Percentiles rank a stretch among this genome's conserved stretches.
Conservation (phyloP, 2,797 vertebrate genomes). For the Simalia tracyae region DNA sequence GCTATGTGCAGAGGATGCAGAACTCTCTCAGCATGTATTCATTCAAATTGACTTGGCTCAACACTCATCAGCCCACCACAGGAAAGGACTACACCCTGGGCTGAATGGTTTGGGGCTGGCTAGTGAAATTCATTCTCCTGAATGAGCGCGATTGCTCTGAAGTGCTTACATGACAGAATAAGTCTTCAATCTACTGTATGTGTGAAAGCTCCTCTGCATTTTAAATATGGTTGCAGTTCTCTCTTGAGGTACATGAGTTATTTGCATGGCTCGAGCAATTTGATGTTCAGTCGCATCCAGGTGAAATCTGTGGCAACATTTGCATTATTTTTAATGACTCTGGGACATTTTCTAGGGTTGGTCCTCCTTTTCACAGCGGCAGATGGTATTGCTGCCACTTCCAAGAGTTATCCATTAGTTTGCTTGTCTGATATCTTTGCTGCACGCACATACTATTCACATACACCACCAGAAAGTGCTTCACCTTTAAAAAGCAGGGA, state of each 20-base stretch:
- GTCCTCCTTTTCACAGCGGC: background rate
- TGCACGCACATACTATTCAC: background rate
- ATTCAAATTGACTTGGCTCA: background rate
- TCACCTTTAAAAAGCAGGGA: background rate
- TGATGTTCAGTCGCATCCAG: background rate
- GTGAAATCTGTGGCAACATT: background rate
- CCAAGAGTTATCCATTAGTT: background rate
- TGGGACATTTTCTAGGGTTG: background rate
- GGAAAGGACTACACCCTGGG: background rate
- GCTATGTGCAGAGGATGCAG: background rate
- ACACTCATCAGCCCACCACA: background rate
- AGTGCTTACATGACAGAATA: background rate
- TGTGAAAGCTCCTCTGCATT: background rate
- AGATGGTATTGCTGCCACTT: background rate
- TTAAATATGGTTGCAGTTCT: background rate
- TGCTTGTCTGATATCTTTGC: background rate
- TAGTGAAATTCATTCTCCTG: background rate
- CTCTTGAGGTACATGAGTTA: background rate
- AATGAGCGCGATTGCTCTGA: background rate
- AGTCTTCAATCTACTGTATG: background rate
- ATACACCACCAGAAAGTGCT: background rate
- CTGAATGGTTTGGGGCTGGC: background rate
- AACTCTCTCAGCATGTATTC: background rate
- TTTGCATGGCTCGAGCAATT: background rate
- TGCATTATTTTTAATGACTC: background rate